phyloP scores from a whole-genome alignment of 2,113 vertebrate species.

The Craseonycteris thonglongyai region DNA sequence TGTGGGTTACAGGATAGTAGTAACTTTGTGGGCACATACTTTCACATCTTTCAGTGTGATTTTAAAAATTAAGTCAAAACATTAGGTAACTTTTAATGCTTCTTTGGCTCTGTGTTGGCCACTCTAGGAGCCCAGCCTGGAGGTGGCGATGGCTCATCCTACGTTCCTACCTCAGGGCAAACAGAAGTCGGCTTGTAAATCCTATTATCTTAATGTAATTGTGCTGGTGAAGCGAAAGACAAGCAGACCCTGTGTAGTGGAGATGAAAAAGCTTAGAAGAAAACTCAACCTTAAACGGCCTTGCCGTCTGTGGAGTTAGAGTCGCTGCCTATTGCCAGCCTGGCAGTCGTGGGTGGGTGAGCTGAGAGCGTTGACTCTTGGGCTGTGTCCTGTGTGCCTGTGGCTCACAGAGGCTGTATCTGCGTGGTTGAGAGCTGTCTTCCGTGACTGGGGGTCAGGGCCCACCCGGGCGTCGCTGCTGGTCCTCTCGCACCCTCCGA shows the following conservation, averaged over 20 bases:
- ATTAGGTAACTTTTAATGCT: neutral
- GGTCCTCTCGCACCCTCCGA: no score
- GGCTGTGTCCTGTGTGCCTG: neutral
- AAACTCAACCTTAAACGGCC: neutral
- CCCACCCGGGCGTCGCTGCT: accelerated
- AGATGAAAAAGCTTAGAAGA: neutral
- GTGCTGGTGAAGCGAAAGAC: neutral
- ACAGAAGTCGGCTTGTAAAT: neutral
- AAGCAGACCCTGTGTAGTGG: neutral
- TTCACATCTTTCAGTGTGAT: neutral
- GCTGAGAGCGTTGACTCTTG: accelerated
- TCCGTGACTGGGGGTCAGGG: neutral
- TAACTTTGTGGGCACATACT: neutral
- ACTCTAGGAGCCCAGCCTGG: accelerated
- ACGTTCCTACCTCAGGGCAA: neutral
- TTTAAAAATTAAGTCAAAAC: neutral
- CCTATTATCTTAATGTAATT: neutral
- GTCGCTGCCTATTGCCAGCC: neutral
- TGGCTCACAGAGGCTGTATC: neutral
- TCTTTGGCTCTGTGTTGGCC: neutral
- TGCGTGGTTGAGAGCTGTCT: neutral
- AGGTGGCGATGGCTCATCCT: neutral
- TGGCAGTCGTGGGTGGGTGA: neutral
- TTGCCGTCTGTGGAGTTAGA: neutral
- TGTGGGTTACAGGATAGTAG: neutral